Percentiles rank a stretch among this genome's conserved stretches.
phyloP scores from a whole-genome alignment of 2,888 invertebrate genomes.

The Tillus elongatus region DNA sequence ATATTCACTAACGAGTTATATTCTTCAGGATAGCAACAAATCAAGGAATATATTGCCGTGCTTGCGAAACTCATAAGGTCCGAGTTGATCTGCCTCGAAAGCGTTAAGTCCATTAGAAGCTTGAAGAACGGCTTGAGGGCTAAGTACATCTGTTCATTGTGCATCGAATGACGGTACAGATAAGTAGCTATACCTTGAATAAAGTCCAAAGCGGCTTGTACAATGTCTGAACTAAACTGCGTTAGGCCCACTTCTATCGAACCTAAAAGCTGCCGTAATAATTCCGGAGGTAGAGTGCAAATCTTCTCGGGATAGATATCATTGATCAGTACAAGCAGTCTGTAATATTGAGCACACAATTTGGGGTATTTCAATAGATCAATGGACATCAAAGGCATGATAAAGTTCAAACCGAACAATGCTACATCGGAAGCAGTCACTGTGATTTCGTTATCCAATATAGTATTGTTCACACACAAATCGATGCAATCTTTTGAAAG shows the following conservation, averaged over 20 bases:
- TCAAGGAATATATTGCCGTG: slow-evolving; percentile 53
- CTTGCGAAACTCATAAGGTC: slow-evolving; percentile 53
- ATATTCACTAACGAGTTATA: slow-evolving; percentile 53
- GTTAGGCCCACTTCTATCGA: slow-evolving; percentile 53
- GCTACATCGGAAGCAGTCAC: slow-evolving; percentile 53
- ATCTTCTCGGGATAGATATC: slow-evolving; percentile 59
- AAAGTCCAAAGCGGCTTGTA: slow-evolving; percentile 51
- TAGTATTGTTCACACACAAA: slow-evolving; percentile 31
- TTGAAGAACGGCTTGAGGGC: slow-evolving; percentile 42
- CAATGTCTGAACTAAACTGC: slow-evolving; percentile 50
- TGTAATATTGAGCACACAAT: slow-evolving; percentile 53
- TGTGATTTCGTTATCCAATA: slow-evolving; percentile 29
- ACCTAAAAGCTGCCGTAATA: slow-evolving; percentile 46
- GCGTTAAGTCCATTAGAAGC: slow-evolving; percentile 54
- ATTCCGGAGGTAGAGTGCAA: slow-evolving; percentile 41
- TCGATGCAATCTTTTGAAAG: slow-evolving; percentile 41
- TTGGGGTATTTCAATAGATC: slow-evolving; percentile 62
- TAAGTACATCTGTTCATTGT: slow-evolving; percentile 30
- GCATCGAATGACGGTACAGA: slow-evolving; percentile 36
- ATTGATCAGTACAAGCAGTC: slow-evolving; percentile 55
- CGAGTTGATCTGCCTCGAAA: slow-evolving; percentile 56
- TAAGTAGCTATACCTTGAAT: slow-evolving; percentile 47
- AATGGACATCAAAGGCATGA: slow-evolving; percentile 64
- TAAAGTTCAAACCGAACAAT: slow-evolving; percentile 57
- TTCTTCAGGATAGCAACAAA: slow-evolving; percentile 57